Conservation (phyloP, 2,888 invertebrate genomes). For the Chironomus tentans region DNA sequence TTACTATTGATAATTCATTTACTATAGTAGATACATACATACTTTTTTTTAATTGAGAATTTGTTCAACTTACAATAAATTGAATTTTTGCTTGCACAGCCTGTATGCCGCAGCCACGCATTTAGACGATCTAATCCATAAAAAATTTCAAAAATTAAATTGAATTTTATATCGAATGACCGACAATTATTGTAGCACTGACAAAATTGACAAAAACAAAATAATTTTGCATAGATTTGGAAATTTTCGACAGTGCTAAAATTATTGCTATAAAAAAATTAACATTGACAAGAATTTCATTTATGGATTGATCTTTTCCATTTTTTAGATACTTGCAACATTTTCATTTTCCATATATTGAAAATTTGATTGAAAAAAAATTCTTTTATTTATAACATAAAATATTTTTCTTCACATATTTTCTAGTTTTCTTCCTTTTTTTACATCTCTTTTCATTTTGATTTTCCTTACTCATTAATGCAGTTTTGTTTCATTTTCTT, state of each 20-base stretch:
- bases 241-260: background rate
- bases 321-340: background rate
- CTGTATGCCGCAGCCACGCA: slow-evolving; percentile 46
- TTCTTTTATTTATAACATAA: background rate
- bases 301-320: background rate
- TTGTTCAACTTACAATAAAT: slow-evolving; percentile 24
- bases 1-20: background rate
- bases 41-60: slow-evolving; percentile 10
- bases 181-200: slow-evolving; percentile 19
- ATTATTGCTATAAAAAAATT: background rate
- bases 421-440: background rate
- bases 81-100: slow-evolving; percentile 44
- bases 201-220: background rate
- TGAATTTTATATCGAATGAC: background rate
- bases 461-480: background rate
- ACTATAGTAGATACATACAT: background rate
- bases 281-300: background rate
- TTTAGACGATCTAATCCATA: slow-evolving; percentile 25
- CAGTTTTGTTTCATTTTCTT: background rate
- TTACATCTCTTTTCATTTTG: background rate
- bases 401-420: background rate
- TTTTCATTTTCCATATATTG: background rate
- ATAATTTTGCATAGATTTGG: background rate
- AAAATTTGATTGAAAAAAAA: background rate
- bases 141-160: background rate